A percentile compares a stretch with the other conserved stretches of the same genome.
phyloP scores from a whole-genome alignment of 2,113 vertebrate species.

The Myotis yumanensis region DNA sequence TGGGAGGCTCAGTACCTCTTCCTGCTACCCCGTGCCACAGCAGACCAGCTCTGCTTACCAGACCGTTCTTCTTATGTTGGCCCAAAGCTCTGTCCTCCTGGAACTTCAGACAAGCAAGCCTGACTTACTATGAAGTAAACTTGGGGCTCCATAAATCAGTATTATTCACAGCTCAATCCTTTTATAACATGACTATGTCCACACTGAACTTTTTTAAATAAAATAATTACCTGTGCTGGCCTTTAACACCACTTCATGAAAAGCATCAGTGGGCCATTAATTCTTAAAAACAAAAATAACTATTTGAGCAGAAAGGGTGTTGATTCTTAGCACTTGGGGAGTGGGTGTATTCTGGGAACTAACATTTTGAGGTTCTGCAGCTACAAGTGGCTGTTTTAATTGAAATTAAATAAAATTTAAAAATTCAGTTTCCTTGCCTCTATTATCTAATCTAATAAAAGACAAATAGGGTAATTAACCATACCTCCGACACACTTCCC shows the following conservation, averaged over 20 bases:
- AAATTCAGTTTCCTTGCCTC: background rate
- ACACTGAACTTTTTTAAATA: background rate
- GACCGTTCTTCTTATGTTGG: background rate
- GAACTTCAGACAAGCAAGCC: background rate
- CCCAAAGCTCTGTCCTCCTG: background rate
- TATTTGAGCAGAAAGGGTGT: background rate
- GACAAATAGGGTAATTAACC: no score
- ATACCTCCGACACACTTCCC: no score
- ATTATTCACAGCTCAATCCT: background rate
- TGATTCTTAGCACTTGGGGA: background rate
- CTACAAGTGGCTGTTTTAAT: background rate
- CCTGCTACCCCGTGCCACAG: background rate
- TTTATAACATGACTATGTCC: background rate
- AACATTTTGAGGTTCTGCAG: background rate
- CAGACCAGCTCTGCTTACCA: background rate
- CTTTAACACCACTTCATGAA: background rate
- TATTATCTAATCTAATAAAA: background rate
- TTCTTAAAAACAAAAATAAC: background rate
- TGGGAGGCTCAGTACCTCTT: background rate
- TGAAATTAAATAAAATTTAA: background rate
- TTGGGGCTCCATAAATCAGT: background rate
- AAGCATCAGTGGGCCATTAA: background rate
- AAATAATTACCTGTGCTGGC: background rate
- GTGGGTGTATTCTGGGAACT: background rate
- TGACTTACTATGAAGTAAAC: background rate